These are phyloP conservation scores for Lampris incognitus DNA, from an alignment of 2,113 vertebrate species.

Conservation along the genomic window DNA sequence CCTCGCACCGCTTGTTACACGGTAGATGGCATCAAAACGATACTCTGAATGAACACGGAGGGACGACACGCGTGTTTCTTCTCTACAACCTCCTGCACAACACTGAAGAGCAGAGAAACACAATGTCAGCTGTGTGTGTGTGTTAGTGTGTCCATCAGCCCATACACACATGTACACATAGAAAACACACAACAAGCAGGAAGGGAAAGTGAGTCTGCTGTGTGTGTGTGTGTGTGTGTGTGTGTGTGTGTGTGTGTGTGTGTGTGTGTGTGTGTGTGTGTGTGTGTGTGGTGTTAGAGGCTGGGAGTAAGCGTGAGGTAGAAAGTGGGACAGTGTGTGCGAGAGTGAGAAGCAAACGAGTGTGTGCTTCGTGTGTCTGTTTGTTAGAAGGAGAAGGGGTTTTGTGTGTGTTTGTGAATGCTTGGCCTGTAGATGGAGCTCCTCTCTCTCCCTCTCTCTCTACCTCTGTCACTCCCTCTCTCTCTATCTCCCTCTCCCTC, in stretches of 20 bases:
- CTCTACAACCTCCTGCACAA: no score
- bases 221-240: slow-evolving; percentile 5
- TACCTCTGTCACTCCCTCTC: slow-evolving; percentile 41
- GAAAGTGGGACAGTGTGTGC: not conserved
- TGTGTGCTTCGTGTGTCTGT: no score
- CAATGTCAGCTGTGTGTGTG: not conserved
- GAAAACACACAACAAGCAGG: no score
- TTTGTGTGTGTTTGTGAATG: not conserved
- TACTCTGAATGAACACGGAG: not conserved
- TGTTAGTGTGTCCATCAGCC: not conserved
- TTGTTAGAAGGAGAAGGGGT: no score
- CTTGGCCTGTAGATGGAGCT: slow-evolving; percentile 95
- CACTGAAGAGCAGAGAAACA: no score
- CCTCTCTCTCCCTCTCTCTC: slow-evolving; percentile 87
- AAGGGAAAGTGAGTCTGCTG: not conserved
- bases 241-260: not conserved
- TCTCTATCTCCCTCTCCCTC: slow-evolving; percentile 44
- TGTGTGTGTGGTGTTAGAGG: not conserved
- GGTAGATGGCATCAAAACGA: slow-evolving; percentile 37
- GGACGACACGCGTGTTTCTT: no score
- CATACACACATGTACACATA: not conserved
- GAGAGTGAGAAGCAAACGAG: no score
- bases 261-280: slow-evolving; percentile 6
- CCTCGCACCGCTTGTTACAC: not conserved
- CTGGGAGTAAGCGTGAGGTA: not conserved